Conservation (phyloP, 2,113 vertebrate species). For the Electrona antarctica region DNA sequence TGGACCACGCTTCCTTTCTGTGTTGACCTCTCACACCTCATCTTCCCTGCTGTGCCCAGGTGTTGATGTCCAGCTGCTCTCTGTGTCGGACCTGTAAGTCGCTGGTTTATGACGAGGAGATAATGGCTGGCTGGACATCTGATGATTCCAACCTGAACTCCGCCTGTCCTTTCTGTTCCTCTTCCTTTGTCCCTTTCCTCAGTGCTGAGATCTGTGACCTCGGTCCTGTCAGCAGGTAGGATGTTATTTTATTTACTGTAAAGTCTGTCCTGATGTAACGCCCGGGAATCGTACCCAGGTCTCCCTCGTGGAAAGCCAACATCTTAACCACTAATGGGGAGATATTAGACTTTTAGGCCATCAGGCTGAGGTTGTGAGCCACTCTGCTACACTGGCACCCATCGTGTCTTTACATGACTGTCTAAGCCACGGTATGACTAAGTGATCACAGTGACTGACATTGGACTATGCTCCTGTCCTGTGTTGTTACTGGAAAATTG, state of each 20-base stretch:
- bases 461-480: too few relatives aligned
- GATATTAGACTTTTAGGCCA: too few relatives aligned
- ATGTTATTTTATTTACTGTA: neutral
- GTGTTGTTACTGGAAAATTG: too few relatives aligned
- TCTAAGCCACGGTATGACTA: too few relatives aligned
- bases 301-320: too few relatives aligned
- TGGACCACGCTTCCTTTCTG: neutral
- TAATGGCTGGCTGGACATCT: constrained; percentile 95
- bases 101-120: constrained; percentile 92
- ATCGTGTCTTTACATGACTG: too few relatives aligned
- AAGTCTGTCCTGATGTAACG: too few relatives aligned
- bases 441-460: too few relatives aligned
- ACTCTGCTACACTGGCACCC: too few relatives aligned
- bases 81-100: constrained; percentile 85
- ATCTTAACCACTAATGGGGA: too few relatives aligned
- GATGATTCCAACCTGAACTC: constrained; percentile 97
- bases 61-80: constrained; percentile 89
- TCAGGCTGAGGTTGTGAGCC: too few relatives aligned
- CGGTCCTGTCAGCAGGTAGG: constrained; percentile 75
- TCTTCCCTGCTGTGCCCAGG: constrained; percentile 49
- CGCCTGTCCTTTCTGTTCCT: constrained; percentile 87
- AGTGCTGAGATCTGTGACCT: constrained; percentile 87
- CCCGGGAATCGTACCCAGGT: too few relatives aligned
- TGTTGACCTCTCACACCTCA: neutral
- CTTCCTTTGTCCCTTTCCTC: constrained; percentile 89